Evolutionary conservation across 2,797 vertebrate species (phyloP).

Genomic region (Triplophysa bombifrons): DNA sequence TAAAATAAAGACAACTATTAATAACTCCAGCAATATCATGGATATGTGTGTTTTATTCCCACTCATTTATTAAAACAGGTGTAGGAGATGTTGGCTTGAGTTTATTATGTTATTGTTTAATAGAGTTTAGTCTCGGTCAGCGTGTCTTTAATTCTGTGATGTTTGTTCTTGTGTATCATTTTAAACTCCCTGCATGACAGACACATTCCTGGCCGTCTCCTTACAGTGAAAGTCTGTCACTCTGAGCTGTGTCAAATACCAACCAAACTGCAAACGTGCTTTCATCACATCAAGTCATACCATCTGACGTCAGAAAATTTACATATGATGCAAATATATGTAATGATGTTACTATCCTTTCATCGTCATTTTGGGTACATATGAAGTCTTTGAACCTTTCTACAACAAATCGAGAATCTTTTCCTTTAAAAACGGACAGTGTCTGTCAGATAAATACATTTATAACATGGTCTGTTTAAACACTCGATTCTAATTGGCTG

Average conservation of each 20-base stretch:
- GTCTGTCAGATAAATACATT: too few species aligned
- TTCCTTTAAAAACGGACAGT: too few species aligned
- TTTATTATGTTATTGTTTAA: conserved; percentile 7
- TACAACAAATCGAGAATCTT: too few species aligned
- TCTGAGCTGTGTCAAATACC: neutral
- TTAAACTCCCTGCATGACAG: conserved; percentile 6
- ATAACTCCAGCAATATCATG: conserved; percentile 25
- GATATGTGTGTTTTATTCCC: neutral
- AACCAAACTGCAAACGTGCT: neutral
- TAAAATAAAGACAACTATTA: conserved; percentile 46
- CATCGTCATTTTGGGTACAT: neutral
- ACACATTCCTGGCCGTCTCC: neutral
- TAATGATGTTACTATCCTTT: neutral
- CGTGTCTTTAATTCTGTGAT: conserved; percentile 10
- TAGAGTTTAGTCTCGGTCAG: conserved; percentile 20
- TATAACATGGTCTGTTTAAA: too few species aligned
- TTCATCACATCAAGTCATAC: neutral
- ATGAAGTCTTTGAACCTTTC: too few species aligned
- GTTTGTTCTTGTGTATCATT: neutral
- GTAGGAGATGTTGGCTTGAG: neutral
- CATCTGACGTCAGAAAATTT: neutral
- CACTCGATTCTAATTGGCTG: too few species aligned
- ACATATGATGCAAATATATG: neutral
- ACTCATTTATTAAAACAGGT: conserved; percentile 6
- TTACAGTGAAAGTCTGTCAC: neutral